Conservation (phyloP, 2,888 invertebrate genomes). For the Creontiades dilutus region DNA sequence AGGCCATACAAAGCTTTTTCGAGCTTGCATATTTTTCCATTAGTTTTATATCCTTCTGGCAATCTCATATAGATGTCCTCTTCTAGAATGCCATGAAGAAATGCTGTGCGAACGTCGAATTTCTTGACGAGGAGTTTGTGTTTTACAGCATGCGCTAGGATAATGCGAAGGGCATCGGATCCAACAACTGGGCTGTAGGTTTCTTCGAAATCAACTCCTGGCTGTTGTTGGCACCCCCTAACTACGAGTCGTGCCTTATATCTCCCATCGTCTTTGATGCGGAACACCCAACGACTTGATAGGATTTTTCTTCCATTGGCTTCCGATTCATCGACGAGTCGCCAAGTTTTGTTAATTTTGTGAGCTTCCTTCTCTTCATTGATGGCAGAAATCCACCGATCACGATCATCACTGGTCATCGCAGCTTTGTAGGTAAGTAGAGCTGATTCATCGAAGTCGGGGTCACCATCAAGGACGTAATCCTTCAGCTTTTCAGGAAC, state of each 20-base stretch:
- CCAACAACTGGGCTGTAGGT: conserved; percentile 55
- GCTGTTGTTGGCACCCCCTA: conserved; percentile 45
- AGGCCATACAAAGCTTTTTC: conserved; percentile 55
- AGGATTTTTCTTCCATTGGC: conserved; percentile 67
- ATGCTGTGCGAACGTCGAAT: conserved; percentile 58
- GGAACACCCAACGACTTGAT: conserved; percentile 27
- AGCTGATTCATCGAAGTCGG: conserved; percentile 40
- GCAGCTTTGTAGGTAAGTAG: conserved; percentile 70
- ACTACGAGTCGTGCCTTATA: conserved; percentile 61
- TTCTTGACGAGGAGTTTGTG: neutral
- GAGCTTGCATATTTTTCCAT: conserved; percentile 45
- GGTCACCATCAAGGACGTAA: conserved; percentile 47
- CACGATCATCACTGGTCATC: conserved; percentile 54
- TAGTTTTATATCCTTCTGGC: conserved; percentile 50
- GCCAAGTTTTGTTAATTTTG: conserved; percentile 70
- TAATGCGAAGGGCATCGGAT: neutral
- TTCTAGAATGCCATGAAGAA: conserved; percentile 40
- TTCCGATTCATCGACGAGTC: conserved; percentile 20
- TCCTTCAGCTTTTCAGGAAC: neutral
- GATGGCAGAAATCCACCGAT: conserved; percentile 64
- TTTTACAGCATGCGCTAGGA: neutral
- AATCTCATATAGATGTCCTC: conserved; percentile 58
- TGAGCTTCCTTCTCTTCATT: conserved; percentile 67
- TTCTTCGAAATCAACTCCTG: conserved; percentile 44
- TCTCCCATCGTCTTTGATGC: no score